Percentiles rank a stretch among this genome's conserved stretches.
Conservation (phyloP, 2,113 vertebrate genomes). For the Pachyramphus minor region DNA sequence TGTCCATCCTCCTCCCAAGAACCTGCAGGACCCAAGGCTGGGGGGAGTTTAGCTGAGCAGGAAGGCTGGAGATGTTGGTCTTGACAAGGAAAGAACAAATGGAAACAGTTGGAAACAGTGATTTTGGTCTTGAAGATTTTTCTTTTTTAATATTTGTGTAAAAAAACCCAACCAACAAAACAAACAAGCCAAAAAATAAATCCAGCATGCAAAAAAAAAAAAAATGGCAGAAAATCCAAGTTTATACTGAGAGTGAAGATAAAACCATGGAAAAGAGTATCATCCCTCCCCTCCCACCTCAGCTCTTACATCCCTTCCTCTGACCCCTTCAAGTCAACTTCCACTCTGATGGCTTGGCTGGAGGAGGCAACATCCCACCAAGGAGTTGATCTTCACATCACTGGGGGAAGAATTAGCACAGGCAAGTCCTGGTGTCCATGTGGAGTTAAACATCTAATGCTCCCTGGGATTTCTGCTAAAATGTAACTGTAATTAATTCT, state of each 20-base stretch:
- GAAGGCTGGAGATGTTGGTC: background rate
- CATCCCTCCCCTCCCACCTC: background rate
- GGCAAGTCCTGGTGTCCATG: background rate
- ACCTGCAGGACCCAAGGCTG: background rate
- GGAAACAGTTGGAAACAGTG: background rate
- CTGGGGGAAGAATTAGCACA: background rate
- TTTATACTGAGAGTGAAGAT: background rate
- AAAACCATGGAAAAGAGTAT: background rate
- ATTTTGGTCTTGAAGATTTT: background rate
- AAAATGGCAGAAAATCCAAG: background rate
- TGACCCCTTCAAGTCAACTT: background rate
- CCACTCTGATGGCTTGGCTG: background rate
- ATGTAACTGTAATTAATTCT: conserved; percentile 49
- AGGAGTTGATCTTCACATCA: background rate
- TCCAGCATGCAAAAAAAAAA: conserved; percentile 29
- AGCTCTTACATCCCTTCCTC: background rate
- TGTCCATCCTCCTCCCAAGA: background rate
- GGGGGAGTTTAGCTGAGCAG: background rate
- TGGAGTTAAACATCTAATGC: background rate
- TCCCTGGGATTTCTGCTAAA: conserved; percentile 28
- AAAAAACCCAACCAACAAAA: background rate
- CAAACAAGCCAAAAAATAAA: conserved; percentile 30
- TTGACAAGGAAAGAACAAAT: background rate
- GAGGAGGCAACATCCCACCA: background rate
- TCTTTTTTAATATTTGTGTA: conserved; percentile 66